Conservation (phyloP, 2,888 invertebrate genomes). For the Protonemura montana region DNA sequence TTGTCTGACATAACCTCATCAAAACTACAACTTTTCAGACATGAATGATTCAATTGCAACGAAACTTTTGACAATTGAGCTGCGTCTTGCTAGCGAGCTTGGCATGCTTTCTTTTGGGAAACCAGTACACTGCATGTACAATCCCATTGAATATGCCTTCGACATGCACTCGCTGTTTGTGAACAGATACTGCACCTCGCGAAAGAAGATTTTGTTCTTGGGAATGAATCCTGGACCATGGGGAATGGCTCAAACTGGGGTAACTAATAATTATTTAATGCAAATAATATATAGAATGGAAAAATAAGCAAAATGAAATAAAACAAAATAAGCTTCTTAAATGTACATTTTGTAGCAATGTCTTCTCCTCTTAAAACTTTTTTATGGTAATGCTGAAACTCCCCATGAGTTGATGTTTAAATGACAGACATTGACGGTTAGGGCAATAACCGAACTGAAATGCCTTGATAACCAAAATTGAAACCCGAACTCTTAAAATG, state of each 20-base stretch:
- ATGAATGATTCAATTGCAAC: slow-evolving; percentile 35
- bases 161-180: slow-evolving; percentile 80
- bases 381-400: too few species aligned
- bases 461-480: too few species aligned
- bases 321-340: too few species aligned
- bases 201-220: slow-evolving; percentile 79
- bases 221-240: slow-evolving; percentile 98
- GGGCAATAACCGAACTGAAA: too few species aligned
- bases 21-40: background rate
- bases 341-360: too few species aligned
- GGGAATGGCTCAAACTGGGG: slow-evolving; percentile 96
- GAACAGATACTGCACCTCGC: slow-evolving; percentile 68
- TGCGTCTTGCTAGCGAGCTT: slow-evolving; percentile 61
- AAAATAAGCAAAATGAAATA: too few species aligned
- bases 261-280: too few species aligned
- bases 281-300: too few species aligned
- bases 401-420: too few species aligned
- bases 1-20: background rate
- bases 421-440: too few species aligned
- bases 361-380: too few species aligned
- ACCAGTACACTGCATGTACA: slow-evolving; percentile 76
- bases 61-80: slow-evolving; percentile 54
- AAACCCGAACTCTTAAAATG: too few species aligned
- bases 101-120: slow-evolving; percentile 61
- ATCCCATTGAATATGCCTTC: slow-evolving; percentile 86